phyloP scores from a whole-genome alignment of 2,888 invertebrate species.

The Ethmia dodecea region DNA sequence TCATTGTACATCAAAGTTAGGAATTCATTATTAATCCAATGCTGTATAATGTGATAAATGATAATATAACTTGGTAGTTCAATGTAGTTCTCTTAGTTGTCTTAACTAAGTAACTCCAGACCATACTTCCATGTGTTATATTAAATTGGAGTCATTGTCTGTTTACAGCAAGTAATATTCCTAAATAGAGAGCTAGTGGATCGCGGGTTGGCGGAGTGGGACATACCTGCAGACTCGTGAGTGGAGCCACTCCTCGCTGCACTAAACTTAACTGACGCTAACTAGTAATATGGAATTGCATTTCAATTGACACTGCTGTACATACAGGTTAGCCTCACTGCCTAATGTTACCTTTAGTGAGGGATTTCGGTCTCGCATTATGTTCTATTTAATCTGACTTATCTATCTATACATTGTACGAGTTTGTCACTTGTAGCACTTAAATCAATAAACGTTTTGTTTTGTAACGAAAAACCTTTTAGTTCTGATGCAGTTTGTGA shows the following conservation, averaged over 20 bases:
- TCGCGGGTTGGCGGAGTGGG: constrained; percentile 89
- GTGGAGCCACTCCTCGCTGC: constrained; percentile 20
- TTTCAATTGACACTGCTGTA: constrained; percentile 51
- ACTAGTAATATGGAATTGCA: constrained; percentile 59
- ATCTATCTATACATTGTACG: constrained; percentile 23
- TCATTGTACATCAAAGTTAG: too few relatives aligned
- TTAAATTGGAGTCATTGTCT: too few relatives aligned
- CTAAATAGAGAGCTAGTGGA: constrained; percentile 92
- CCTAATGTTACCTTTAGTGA: constrained; percentile 19
- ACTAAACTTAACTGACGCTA: constrained; percentile 33
- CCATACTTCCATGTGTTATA: too few relatives aligned
- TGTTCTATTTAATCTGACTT: constrained; percentile 32
- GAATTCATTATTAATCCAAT: too few relatives aligned
- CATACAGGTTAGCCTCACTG: constrained; percentile 25
- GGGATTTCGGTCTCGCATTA: constrained; percentile 13
- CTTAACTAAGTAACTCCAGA: too few relatives aligned
- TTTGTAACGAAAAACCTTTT: constrained; percentile 30
- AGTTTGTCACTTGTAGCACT: constrained; percentile 46
- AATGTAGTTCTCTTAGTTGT: too few relatives aligned
- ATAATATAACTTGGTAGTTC: too few relatives aligned
- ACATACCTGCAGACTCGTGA: constrained; percentile 70
- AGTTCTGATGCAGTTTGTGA: constrained; percentile 18
- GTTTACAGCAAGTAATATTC: constrained; percentile 85
- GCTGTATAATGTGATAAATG: too few relatives aligned
- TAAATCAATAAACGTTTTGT: constrained; percentile 50